Percentiles rank a stretch among this genome's conserved stretches.
These are phyloP conservation scores for Tetropium fuscum DNA, from an alignment of 2,888 invertebrate species.

Conservation along the genomic window DNA sequence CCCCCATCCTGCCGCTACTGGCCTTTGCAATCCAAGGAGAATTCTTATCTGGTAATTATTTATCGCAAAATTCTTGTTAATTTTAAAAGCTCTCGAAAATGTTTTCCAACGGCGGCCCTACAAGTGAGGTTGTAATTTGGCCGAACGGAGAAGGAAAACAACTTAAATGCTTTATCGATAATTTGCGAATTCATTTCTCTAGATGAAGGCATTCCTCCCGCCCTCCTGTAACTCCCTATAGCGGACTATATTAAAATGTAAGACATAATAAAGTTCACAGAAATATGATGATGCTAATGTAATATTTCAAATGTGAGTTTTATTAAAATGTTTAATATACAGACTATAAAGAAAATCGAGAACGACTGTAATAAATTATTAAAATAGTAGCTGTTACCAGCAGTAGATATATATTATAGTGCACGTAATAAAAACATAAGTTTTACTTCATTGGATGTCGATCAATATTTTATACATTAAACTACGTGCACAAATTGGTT, in stretches of 20 bases:
- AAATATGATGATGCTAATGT: constrained; percentile 3
- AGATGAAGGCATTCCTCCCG: constrained; percentile 10
- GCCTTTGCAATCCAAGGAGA: constrained; percentile 4
- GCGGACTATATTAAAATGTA: constrained; percentile 13
- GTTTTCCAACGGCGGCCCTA: constrained; percentile 9
- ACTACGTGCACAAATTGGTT: no score
- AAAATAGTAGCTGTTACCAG: no score
- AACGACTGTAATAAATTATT: no score
- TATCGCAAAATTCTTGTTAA: constrained; percentile 21
- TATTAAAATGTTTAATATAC: constrained; percentile 2
- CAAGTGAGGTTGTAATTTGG: constrained; percentile 9
- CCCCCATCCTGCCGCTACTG: no score
- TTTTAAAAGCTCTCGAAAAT: constrained; percentile 28
- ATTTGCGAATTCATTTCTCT: constrained; percentile 8
- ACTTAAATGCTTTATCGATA: constrained; percentile 21
- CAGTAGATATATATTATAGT: no score
- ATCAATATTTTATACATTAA: no score
- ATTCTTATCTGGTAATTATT: constrained; percentile 27
- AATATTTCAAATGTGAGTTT: constrained; percentile 15
- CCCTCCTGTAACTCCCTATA: background rate
- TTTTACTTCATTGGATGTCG: no score
- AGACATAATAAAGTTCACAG: background rate
- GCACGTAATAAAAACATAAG: no score
- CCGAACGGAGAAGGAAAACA: constrained; percentile 19
- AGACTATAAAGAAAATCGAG: background rate